These are phyloP conservation scores for Picus viridis DNA, from an alignment of 2,797 vertebrate genomes.

Conservation along the genomic window DNA sequence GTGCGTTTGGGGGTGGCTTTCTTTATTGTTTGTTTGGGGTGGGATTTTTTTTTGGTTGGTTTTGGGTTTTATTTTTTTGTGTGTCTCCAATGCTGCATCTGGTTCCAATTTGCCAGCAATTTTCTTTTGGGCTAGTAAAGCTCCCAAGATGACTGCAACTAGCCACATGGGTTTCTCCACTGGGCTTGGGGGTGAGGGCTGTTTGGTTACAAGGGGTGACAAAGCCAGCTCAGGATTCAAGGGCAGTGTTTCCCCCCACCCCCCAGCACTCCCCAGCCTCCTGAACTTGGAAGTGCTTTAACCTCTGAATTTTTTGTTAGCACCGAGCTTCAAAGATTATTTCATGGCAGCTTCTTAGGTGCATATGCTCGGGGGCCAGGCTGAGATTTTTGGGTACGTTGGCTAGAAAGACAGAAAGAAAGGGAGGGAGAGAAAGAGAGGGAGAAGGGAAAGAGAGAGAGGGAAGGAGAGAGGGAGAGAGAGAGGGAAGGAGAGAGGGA, in stretches of 20 bases:
- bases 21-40: background rate
- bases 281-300: background rate
- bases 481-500: too few species aligned
- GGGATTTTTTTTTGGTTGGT: background rate
- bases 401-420: background rate
- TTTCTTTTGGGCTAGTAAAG: conserved; percentile 79
- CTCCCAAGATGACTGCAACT: conserved; percentile 60
- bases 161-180: conserved; percentile 63
- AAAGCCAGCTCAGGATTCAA: background rate
- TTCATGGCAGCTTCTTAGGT: background rate
- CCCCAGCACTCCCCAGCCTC: background rate
- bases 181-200: background rate
- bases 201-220: conserved; percentile 51
- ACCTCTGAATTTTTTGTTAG: background rate
- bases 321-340: background rate
- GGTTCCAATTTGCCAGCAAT: conserved; percentile 78
- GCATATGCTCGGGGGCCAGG: background rate
- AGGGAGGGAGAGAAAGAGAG: too few species aligned
- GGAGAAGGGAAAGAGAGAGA: too few species aligned
- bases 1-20: too few species aligned
- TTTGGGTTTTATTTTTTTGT: too few species aligned
- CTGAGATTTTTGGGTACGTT: background rate
- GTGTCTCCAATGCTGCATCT: conserved; percentile 38
- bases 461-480: background rate
- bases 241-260: background rate